Conservation (phyloP, 1,140 invertebrate genomes). For the Samia ricini region DNA sequence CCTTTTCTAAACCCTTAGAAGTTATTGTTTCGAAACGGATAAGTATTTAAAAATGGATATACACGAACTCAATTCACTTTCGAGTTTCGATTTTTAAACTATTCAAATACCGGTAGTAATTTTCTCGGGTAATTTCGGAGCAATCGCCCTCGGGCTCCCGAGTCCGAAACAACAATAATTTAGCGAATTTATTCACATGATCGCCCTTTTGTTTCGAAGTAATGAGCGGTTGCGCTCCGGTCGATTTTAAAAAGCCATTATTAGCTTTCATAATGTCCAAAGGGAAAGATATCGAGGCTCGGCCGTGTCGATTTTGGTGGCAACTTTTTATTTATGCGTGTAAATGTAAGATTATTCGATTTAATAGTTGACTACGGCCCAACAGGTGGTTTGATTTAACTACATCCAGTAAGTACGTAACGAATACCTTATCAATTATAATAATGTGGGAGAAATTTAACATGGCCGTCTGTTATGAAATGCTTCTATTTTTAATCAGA, state of each 20-base stretch:
- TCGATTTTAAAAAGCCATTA: constrained; percentile 50
- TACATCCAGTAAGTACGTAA: neutral
- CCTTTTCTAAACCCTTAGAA: no score
- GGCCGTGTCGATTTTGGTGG: constrained; percentile 4
- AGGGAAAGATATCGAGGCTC: constrained; percentile 5
- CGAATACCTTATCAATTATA: neutral
- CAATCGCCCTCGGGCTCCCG: constrained; percentile 36
- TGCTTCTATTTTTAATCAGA: no score
- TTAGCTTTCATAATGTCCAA: constrained; percentile 38
- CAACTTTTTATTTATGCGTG: constrained; percentile 19
- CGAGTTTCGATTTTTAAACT: neutral
- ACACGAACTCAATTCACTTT: neutral
- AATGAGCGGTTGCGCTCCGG: constrained; percentile 43
- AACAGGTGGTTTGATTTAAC: neutral
- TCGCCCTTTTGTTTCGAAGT: constrained; percentile 48
- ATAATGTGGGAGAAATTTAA: neutral
- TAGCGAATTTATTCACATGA: constrained; percentile 56
- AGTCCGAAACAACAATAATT: constrained; percentile 59
- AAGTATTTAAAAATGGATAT: no score
- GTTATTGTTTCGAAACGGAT: no score
- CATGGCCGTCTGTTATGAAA: no score
- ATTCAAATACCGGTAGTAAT: constrained; percentile 18
- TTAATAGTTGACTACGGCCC: neutral
- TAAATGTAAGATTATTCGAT: neutral
- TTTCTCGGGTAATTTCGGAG: constrained; percentile 30